Conservation (phyloP, 2,888 invertebrate species). For the Acleris sparsana region DNA sequence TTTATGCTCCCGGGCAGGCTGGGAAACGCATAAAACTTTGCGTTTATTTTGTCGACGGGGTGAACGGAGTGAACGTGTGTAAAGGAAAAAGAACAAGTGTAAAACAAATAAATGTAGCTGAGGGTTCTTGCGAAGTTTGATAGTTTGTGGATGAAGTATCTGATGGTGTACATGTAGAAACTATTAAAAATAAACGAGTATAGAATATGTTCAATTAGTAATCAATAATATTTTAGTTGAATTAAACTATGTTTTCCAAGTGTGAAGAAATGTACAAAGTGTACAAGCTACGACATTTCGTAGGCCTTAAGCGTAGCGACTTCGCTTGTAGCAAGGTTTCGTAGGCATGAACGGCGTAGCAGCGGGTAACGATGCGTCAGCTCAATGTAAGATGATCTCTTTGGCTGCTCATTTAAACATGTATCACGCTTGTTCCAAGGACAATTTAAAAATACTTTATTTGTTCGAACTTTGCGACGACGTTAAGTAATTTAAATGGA, state of each 20-base stretch:
- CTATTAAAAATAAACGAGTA: too few relatives aligned
- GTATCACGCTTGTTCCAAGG: too few relatives aligned
- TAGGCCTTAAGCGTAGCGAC: constrained; percentile 5
- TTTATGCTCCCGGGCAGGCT: constrained; percentile 11
- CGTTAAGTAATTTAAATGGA: too few relatives aligned
- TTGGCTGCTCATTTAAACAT: too few relatives aligned
- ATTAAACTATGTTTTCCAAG: too few relatives aligned
- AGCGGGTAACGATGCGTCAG: not conserved
- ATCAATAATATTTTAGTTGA: too few relatives aligned
- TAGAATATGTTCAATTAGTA: too few relatives aligned
- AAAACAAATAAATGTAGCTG: constrained; percentile 7
- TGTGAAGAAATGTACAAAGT: not conserved
- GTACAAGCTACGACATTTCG: not conserved
- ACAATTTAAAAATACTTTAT: too few relatives aligned
- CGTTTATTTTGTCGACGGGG: constrained; percentile 18
- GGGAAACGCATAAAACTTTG: constrained; percentile 8
- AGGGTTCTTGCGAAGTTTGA: not conserved
- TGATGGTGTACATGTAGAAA: too few relatives aligned
- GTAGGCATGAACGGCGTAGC: constrained; percentile 5
- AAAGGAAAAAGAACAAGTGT: not conserved
- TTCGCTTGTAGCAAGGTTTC: not conserved
- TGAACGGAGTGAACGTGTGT: not conserved
- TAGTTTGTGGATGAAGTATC: not conserved
- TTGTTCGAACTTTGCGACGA: too few relatives aligned
- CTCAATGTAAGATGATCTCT: too few relatives aligned